These are phyloP conservation scores for Meiosimyza platycephala DNA, from an alignment of 2,888 invertebrate species.

Conservation along the genomic window DNA sequence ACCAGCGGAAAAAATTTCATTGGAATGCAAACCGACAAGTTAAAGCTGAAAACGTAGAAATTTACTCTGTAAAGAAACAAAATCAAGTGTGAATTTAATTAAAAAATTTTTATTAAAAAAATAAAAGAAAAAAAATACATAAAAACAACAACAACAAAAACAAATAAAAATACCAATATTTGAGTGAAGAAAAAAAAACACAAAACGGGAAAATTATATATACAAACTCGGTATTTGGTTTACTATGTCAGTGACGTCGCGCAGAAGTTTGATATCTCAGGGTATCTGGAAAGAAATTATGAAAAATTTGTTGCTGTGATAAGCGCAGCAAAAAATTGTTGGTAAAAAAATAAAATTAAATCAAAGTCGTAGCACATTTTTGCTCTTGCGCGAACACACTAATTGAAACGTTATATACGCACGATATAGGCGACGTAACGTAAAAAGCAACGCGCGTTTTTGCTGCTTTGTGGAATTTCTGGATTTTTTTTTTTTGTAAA, in stretches of 20 bases:
- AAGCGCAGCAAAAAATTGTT: background rate
- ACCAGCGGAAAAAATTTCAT: slow-evolving; percentile 34
- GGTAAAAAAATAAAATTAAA: background rate
- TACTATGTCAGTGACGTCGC: slow-evolving; percentile 50
- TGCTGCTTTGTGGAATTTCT: background rate
- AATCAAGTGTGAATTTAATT: slow-evolving; percentile 35
- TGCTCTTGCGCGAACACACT: slow-evolving; percentile 15
- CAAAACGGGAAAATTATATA: slow-evolving; percentile 38
- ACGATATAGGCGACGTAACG: slow-evolving; percentile 4
- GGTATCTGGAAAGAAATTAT: background rate
- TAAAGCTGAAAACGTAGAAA: slow-evolving; percentile 47
- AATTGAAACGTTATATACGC: slow-evolving; percentile 32
- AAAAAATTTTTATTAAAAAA: slow-evolving; percentile 29
- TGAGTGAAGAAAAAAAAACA: slow-evolving; percentile 35
- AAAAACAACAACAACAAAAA: slow-evolving; percentile 27
- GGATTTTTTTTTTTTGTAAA: background rate
- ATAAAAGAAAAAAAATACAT: slow-evolving; percentile 7
- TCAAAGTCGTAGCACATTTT: background rate
- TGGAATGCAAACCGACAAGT: slow-evolving; percentile 59
- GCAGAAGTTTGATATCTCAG: background rate
- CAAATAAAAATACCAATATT: slow-evolving; percentile 34
- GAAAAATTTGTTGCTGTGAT: slow-evolving; percentile 1
- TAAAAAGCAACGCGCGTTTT: slow-evolving; percentile 4
- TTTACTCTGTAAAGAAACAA: background rate
- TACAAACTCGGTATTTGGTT: slow-evolving; percentile 54